Conservation (phyloP, 2,797 vertebrate species). For the Sebastes matsubarae region DNA sequence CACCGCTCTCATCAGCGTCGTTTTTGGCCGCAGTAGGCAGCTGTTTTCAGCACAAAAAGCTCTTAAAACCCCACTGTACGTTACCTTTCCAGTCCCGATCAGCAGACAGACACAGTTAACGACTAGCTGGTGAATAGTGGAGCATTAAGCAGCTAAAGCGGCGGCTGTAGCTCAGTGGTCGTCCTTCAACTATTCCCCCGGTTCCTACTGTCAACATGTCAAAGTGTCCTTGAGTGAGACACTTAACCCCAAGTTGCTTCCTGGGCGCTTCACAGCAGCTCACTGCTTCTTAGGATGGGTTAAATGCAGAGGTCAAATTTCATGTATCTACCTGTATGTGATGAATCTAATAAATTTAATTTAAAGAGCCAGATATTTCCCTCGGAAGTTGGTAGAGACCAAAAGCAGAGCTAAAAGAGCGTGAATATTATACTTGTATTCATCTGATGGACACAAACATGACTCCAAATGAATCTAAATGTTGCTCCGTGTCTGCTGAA, state of each 20-base stretch:
- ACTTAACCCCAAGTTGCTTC: too few relatives aligned
- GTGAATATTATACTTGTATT: background rate
- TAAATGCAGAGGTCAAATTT: too few relatives aligned
- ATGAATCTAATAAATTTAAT: background rate
- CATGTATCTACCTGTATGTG: too few relatives aligned
- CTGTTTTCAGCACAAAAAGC: background rate
- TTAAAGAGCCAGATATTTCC: background rate
- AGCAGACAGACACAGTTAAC: background rate
- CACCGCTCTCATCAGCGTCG: background rate
- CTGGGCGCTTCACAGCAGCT: too few relatives aligned
- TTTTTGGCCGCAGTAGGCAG: background rate
- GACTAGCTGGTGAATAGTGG: background rate
- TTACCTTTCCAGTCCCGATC: background rate
- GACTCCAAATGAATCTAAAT: background rate
- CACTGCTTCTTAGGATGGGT: too few relatives aligned
- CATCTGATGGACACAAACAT: background rate
- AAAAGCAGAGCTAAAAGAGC: too few relatives aligned
- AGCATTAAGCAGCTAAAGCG: background rate
- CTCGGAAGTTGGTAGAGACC: background rate
- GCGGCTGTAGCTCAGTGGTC: too few relatives aligned
- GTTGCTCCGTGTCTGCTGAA: background rate
- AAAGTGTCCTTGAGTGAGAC: too few relatives aligned
- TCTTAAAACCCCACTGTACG: background rate
- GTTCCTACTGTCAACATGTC: too few relatives aligned
- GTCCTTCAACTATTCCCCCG: too few relatives aligned